phyloP scores from a whole-genome alignment of 2,888 invertebrate species.

The Synergus laeviventris region DNA sequence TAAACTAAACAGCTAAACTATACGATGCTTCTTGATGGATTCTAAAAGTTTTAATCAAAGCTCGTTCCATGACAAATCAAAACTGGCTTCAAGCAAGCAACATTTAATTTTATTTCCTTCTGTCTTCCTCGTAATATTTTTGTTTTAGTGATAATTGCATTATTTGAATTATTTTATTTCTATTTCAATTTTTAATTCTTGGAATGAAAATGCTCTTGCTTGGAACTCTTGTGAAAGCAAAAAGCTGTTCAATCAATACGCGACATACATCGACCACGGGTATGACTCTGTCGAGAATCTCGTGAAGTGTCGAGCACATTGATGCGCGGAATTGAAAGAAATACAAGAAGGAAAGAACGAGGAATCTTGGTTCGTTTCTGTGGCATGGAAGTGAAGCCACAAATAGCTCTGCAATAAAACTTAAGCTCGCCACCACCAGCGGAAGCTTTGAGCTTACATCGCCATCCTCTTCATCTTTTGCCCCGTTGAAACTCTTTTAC shows the following conservation, averaged over 20 bases:
- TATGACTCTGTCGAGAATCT: not conserved
- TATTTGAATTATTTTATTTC: too few relatives aligned
- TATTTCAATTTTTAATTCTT: too few relatives aligned
- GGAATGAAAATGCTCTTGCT: not conserved
- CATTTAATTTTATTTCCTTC: too few relatives aligned
- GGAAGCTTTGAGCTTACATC: constrained; percentile 22
- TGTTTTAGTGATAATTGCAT: too few relatives aligned
- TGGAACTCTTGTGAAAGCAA: not conserved
- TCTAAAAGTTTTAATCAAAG: too few relatives aligned
- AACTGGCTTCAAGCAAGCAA: too few relatives aligned
- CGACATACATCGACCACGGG: not conserved
- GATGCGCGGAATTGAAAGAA: constrained; percentile 1
- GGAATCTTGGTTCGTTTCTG: not conserved
- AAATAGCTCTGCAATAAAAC: constrained; percentile 31
- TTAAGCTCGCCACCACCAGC: constrained; percentile 18
- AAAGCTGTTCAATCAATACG: not conserved
- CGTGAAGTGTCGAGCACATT: not conserved
- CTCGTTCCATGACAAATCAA: too few relatives aligned
- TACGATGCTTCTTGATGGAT: too few relatives aligned
- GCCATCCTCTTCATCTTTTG: constrained; percentile 45
- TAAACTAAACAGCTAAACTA: too few relatives aligned
- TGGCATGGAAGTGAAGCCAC: constrained; percentile 1
- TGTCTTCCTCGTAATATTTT: too few relatives aligned
- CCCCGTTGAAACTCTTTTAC: constrained; percentile 56
- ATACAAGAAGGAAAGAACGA: not conserved